Evolutionary conservation across 1,140 invertebrate species (phyloP).

Genomic region (Teleopsis dalmanni): DNA sequence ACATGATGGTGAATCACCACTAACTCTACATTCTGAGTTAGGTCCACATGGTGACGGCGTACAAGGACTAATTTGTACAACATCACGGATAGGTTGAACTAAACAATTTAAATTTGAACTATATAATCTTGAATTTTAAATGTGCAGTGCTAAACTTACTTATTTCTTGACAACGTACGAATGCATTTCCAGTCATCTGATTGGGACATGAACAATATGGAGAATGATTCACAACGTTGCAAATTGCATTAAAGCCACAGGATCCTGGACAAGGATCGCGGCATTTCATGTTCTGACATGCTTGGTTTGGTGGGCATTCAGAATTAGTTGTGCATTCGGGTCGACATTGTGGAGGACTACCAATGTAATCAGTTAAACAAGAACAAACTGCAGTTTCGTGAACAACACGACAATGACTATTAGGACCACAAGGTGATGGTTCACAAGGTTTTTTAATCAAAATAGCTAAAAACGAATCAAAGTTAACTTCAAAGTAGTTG

Average conservation of each 20-base stretch:
- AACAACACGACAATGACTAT: conserved; percentile 65
- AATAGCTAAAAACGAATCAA: conserved; percentile 13
- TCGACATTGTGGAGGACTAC: conserved; percentile 64
- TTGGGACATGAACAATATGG: conserved; percentile 54
- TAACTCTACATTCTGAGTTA: conserved; percentile 61
- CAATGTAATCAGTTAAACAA: conserved; percentile 60
- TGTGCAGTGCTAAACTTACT: conserved; percentile 46
- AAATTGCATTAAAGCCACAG: conserved; percentile 61
- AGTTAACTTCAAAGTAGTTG: conserved; percentile 14
- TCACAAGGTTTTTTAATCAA: conserved; percentile 52
- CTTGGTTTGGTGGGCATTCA: conserved; percentile 61
- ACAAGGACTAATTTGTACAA: conserved; percentile 51
- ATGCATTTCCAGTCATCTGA: conserved; percentile 58
- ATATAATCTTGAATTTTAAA: conserved; percentile 13
- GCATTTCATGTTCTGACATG: conserved; percentile 73
- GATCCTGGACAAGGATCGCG: conserved; percentile 68
- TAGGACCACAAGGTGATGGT: conserved; percentile 69
- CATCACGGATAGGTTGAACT: conserved; percentile 37
- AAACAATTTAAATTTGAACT: conserved; percentile 51
- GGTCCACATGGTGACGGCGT: conserved; percentile 65
- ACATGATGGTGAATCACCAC: conserved; percentile 59
- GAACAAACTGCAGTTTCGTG: conserved; percentile 69
- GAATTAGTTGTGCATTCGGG: conserved; percentile 70
- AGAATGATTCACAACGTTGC: conserved; percentile 54
- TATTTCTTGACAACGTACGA: conserved; percentile 51